phyloP scores from a whole-genome alignment of 2,797 vertebrate species.

The Lagorchestes hirsutus region DNA sequence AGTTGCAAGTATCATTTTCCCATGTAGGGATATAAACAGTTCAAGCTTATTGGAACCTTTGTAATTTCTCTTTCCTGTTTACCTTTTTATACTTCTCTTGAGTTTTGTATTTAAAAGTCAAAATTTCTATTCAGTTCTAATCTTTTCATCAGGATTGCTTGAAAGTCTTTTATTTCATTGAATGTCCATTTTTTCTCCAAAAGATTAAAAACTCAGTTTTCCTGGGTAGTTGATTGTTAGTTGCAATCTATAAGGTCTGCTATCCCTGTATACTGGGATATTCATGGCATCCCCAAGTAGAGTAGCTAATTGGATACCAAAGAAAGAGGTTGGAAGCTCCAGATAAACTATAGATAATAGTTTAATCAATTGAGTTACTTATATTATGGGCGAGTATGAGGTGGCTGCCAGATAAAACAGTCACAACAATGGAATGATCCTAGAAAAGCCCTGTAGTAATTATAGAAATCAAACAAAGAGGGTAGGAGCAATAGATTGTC shows the following conservation, averaged over 20 bases:
- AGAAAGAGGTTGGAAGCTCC: no score
- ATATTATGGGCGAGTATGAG: no score
- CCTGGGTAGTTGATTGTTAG: background rate
- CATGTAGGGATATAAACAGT: background rate
- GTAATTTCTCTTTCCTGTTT: background rate
- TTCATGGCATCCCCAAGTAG: no score
- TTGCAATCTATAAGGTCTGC: background rate
- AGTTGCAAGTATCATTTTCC: background rate
- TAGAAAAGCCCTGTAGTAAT: no score
- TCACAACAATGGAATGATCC: no score
- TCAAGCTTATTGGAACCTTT: background rate
- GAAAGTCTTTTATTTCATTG: background rate
- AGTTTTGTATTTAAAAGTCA: background rate
- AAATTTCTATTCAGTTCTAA: background rate
- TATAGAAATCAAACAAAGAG: no score
- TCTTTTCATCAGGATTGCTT: background rate
- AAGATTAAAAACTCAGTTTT: background rate
- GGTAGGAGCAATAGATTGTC: no score
- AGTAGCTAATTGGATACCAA: no score
- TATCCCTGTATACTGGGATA: no score
- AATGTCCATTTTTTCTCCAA: background rate
- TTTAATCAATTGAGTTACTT: no score
- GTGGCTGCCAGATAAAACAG: no score
- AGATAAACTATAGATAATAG: no score
- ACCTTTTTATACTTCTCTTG: background rate